Base-by-base conservation (phyloP, 2,888 invertebrate genomes). In the Pseudococcus longispinus region DNA sequence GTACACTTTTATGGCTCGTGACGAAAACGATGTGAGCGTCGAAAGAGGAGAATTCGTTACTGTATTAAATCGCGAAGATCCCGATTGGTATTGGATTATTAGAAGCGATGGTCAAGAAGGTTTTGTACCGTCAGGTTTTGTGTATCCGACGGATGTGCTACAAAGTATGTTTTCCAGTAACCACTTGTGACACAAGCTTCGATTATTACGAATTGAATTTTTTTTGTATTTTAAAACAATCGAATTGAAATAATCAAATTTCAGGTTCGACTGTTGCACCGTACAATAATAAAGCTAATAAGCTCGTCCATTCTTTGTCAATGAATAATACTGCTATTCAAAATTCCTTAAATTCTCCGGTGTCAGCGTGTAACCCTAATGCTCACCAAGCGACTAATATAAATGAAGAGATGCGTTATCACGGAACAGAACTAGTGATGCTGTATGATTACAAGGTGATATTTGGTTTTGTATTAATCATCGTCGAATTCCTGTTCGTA, bases 61-160 rank as follows among this genome's bases (percentile, higher is more conserved):
- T 87, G 96, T 98, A 18, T 91, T 98, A 87, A 98, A 98, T 91
- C 93, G 96, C 90, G 98, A 98, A 90, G 98, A 98, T 91, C 95
- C 96, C 0, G 97, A 98, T 91, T 98, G 98, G 98, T 98, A 95
- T 91, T 98, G 98, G 98, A 96, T 98, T 85, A 95, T 97, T 60
- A 93, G 97, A 89, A 95, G 95, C 89, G 97, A 98, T 90, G 97
- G 96, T 0, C 96, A 96, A 89, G 98, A 98, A 91, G 98, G 98
- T 0, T 98, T 98, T 91, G 97, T 98, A 85, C 98, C 98, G 0
- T 96, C 96, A 9, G 96, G 96, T 32, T 98, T 97, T 90, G 96
- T 98, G 0, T 98, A 97, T 92, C 97, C 97, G 0, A 96, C 96
- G 23, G 96, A 92, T 92, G 95, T 96, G 89, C 92, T 94, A 89